Evolutionary conservation across 2,113 vertebrate genomes (phyloP).

Genomic region (Romanogobio albipinnatus): DNA sequence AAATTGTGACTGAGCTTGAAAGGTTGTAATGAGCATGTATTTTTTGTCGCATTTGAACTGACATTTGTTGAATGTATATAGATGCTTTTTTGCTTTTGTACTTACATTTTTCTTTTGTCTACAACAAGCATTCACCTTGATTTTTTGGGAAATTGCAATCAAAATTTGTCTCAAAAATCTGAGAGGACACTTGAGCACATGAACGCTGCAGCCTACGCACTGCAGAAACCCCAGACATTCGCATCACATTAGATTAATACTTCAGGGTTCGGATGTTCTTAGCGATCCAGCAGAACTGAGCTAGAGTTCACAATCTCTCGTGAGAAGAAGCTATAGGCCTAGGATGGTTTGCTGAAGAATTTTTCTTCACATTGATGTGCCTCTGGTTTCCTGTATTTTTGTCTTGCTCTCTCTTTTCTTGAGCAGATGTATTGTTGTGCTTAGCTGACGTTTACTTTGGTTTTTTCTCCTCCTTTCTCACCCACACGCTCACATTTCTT

Average conservation of each 20-base stretch:
- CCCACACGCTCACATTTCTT: slow-evolving; percentile 65
- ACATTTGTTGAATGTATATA: neutral
- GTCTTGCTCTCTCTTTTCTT: slow-evolving; percentile 43
- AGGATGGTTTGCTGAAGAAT: neutral
- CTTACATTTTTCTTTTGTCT: neutral
- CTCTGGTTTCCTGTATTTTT: slow-evolving; percentile 36
- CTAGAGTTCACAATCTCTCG: neutral
- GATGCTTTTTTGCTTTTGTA: neutral
- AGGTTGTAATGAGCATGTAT: neutral
- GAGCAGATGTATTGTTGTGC: slow-evolving; percentile 70
- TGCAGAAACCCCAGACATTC: neutral
- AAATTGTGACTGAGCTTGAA: neutral
- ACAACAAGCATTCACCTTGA: neutral
- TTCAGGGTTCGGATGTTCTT: neutral
- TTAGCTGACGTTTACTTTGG: slow-evolving; percentile 55
- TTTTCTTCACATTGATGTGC: slow-evolving; percentile 25
- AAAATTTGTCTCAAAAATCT: neutral
- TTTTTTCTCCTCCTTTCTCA: slow-evolving; percentile 69
- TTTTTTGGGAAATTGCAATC: neutral
- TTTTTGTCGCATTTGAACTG: neutral
- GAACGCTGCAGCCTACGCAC: slow-evolving; percentile 21
- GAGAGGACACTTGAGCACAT: slow-evolving; percentile 5
- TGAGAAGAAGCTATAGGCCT: neutral
- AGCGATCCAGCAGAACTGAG: neutral
- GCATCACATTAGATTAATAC: neutral